phyloP scores from a whole-genome alignment of 92 coral and sea anemone species.

The Palythoa caribaeorum region DNA sequence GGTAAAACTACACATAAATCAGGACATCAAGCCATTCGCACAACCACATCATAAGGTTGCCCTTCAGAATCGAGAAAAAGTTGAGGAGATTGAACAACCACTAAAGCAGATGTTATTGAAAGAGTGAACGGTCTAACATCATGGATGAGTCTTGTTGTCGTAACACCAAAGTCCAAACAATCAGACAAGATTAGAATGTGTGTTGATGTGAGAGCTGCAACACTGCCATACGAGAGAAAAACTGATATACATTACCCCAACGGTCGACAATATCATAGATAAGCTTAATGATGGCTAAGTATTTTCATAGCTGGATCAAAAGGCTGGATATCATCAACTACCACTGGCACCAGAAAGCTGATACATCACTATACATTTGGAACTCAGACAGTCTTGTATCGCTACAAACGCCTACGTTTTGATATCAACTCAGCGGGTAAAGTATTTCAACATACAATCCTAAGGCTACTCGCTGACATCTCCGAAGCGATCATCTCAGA shows the following conservation, averaged over 20 bases:
- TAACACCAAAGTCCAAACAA: constrained; percentile 5
- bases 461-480: neutral
- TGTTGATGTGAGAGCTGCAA: neutral
- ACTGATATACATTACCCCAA: neutral
- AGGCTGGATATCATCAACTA: neutral
- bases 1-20: neutral
- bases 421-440: neutral
- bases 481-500: neutral
- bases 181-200: neutral
- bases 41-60: neutral
- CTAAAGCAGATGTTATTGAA: neutral
- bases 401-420: neutral
- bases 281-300: neutral
- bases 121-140: neutral
- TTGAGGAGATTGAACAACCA: neutral
- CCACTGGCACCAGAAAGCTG: neutral
- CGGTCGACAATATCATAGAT: neutral
- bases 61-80: neutral
- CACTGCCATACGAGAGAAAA: neutral
- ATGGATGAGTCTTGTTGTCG: neutral
- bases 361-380: neutral
- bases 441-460: neutral
- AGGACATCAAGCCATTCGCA: neutral
- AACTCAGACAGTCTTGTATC: neutral
- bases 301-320: neutral